Evolutionary conservation across 2,113 vertebrate genomes (phyloP), one percentile per base, ranked within the genome.

Genomic region (Callipepla squamata): DNA sequence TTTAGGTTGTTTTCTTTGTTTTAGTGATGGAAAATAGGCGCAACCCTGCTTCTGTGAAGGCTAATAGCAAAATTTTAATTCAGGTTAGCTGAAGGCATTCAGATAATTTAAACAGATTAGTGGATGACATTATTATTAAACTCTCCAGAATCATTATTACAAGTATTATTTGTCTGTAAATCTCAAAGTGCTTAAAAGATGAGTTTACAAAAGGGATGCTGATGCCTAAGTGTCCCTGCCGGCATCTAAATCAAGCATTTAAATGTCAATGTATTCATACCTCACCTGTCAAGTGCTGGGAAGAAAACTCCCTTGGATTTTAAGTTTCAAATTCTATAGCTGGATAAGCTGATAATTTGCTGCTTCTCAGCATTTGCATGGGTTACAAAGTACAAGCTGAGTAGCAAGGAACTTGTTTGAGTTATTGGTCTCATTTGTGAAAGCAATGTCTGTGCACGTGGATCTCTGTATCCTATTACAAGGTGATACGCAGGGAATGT

Each of bases 251-350:
- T 93, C 75, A 93, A 87, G 87, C 50, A 74, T 83, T 90, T 90
- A 95, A 96, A 96, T 96, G 94, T 94, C 90, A 96, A 67, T 94
- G 85, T 87, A 94, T 96, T 96, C 96, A 82, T 83, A 91, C 42
- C 82, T 96, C 72, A 80, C 87, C 79, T 94, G 72, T 77, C 50
- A 79, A 32, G 65, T 85, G 53, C 79, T 32, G 68, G 77, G 72
- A 79, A 73, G 20, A 90, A 85, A 90, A 77, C n/a, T 80, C 26
- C 21, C 80, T 66, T 55, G 50, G 59, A 77, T 67, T 55, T 62
- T 80, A 42, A 58, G 36, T 74, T 89, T 55, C 32, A 66, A 13
- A 74, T 91, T 90, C 50, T 1, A 0, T 87, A 50, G 62, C 26
- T 73, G 12, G 32, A 26, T n/a, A 68, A 85, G 3, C 3, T 58